Percentiles rank a stretch among this genome's conserved stretches.
phyloP scores from a whole-genome alignment of 1,140 invertebrate species.

The Heliothis subflexa region DNA sequence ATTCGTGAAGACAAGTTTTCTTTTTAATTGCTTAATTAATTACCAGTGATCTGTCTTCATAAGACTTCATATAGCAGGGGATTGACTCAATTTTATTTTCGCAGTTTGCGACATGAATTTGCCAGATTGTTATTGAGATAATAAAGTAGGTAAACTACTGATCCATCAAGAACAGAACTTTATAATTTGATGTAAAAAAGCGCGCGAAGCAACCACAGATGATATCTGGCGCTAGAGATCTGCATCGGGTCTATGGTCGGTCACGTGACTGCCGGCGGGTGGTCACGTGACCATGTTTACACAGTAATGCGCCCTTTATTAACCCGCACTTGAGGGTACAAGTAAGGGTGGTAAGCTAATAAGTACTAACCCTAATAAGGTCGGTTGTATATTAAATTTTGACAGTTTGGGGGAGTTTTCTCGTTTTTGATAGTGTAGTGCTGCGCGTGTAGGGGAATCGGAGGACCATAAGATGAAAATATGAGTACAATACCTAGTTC shows the following conservation, averaged over 20 bases:
- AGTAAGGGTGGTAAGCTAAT: constrained; percentile 47
- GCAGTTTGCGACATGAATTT: too few species aligned
- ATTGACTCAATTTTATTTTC: neutral
- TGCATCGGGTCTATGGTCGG: constrained; percentile 61
- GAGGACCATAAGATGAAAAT: too few species aligned
- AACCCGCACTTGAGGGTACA: constrained; percentile 54
- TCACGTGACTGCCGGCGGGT: constrained; percentile 68
- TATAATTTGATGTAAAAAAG: constrained; percentile 53
- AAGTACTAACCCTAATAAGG: constrained; percentile 44
- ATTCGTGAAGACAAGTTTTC: constrained; percentile 8
- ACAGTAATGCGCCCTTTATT: constrained; percentile 67
- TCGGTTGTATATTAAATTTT: constrained; percentile 47
- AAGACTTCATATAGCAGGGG: neutral
- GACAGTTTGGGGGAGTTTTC: constrained; percentile 8
- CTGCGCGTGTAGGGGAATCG: too few species aligned
- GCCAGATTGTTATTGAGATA: too few species aligned
- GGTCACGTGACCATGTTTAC: constrained; percentile 72
- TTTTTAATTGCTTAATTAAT: constrained; percentile 24
- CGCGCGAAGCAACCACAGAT: constrained; percentile 63
- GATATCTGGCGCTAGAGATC: constrained; percentile 74
- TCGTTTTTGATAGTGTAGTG: neutral
- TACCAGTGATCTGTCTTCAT: neutral
- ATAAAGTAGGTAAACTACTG: too few species aligned
- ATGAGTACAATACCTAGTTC: too few species aligned
- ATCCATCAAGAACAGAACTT: constrained; percentile 29